phyloP scores from a whole-genome alignment of 2,888 invertebrate species.

The Morpho achilles region DNA sequence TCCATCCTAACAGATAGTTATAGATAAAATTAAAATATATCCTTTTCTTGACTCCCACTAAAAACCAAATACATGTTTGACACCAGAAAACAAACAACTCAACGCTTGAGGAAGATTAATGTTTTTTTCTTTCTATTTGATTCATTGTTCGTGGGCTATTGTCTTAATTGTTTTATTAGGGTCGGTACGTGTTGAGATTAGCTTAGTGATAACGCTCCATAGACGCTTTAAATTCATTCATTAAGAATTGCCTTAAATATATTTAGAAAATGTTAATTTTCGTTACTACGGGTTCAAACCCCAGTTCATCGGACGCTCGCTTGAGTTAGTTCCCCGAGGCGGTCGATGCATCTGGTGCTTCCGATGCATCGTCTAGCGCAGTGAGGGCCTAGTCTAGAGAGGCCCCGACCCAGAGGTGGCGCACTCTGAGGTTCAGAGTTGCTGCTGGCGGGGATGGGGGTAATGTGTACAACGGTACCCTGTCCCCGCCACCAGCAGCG shows the following conservation, averaged over 20 bases:
- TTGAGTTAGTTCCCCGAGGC: too few relatives aligned
- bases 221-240: not conserved
- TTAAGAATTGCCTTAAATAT: not conserved
- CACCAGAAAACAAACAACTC: slow-evolving; percentile 57
- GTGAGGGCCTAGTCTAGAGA: too few relatives aligned
- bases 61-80: slow-evolving; percentile 58
- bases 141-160: slow-evolving; percentile 41
- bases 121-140: slow-evolving; percentile 31
- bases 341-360: too few relatives aligned
- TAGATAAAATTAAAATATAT: slow-evolving; percentile 39
- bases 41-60: slow-evolving; percentile 41
- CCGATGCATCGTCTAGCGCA: too few relatives aligned
- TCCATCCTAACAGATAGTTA: slow-evolving; percentile 25
- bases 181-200: slow-evolving; percentile 22
- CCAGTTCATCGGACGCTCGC: too few relatives aligned
- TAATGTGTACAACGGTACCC: too few relatives aligned
- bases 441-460: too few relatives aligned
- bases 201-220: slow-evolving; percentile 2
- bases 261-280: too few relatives aligned
- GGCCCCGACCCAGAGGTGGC: too few relatives aligned
- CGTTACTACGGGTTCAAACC: too few relatives aligned
- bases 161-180: slow-evolving; percentile 65
- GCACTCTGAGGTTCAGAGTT: too few relatives aligned
- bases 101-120: slow-evolving; percentile 63
- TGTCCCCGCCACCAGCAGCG: too few relatives aligned